Evolutionary conservation across 2,113 vertebrate genomes (phyloP).

Genomic region (Pyrgilauda ruficollis): DNA sequence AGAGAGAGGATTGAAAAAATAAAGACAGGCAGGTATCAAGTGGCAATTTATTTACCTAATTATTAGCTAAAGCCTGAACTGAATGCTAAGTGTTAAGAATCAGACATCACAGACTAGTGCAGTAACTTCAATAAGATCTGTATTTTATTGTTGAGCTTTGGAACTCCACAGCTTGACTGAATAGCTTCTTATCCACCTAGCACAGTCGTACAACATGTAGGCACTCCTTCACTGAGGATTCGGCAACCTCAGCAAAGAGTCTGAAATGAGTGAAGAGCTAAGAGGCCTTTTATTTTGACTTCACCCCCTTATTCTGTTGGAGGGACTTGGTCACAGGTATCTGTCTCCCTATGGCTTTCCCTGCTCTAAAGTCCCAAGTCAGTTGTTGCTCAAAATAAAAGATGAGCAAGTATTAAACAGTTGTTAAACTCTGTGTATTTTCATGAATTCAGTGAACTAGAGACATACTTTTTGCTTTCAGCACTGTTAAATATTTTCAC

Average conservation of each 20-base stretch:
- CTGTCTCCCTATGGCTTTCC: not conserved
- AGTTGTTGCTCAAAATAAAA: not conserved
- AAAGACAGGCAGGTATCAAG: not conserved
- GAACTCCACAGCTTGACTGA: not conserved
- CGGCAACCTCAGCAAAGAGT: not conserved
- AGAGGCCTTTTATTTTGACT: not conserved
- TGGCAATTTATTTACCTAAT: not conserved
- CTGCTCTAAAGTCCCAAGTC: not conserved
- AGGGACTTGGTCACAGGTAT: not conserved
- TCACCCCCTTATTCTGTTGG: not conserved
- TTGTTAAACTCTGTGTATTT: not conserved
- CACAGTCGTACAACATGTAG: not conserved
- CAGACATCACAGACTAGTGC: not conserved
- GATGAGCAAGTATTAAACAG: not conserved
- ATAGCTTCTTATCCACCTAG: not conserved
- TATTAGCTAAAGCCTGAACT: not conserved
- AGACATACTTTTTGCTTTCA: not conserved
- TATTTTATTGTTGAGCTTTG: not conserved
- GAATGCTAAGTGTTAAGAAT: not conserved
- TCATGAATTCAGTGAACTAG: not conserved
- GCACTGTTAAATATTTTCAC: constrained; percentile 1
- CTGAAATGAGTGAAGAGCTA: not conserved
- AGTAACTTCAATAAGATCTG: not conserved
- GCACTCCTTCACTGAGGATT: not conserved
- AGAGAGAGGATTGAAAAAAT: not conserved